These are phyloP conservation scores for Rhingia rostrata DNA, from an alignment of 2,888 invertebrate genomes.

Conservation along the genomic window DNA sequence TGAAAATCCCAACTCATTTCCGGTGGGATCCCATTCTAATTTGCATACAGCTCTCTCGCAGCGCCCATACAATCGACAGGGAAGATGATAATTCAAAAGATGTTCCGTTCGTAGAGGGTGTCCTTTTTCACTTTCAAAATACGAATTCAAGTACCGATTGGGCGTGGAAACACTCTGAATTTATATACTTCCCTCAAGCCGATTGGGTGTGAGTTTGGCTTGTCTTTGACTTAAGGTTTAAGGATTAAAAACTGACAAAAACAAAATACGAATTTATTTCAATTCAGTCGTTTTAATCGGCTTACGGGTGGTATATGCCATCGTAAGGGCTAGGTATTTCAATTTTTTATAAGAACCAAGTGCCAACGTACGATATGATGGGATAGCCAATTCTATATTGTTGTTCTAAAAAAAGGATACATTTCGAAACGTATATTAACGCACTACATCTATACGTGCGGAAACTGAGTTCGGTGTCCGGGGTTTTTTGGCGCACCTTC, in stretches of 20 bases:
- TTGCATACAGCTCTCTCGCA: constrained; percentile 41
- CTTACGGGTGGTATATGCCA: constrained; percentile 40
- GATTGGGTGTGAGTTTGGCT: constrained; percentile 27
- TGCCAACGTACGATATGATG: constrained; percentile 60
- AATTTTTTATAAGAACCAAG: constrained; percentile 51
- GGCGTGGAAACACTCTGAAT: constrained; percentile 20
- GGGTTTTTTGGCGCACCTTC: constrained; percentile 43
- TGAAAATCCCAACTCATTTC: constrained; percentile 64
- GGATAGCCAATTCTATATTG: constrained; percentile 26
- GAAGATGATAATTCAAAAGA: constrained; percentile 51
- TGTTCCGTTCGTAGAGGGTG: constrained; percentile 17
- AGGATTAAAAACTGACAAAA: constrained; percentile 70
- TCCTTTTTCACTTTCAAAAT: constrained; percentile 31
- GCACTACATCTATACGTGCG: constrained; percentile 13
- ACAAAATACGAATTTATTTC: constrained; percentile 74
- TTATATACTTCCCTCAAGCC: constrained; percentile 12
- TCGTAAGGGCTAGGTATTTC: constrained; percentile 31
- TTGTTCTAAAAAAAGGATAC: constrained; percentile 3
- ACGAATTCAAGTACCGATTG: constrained; percentile 37
- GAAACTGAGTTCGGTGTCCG: constrained; percentile 11
- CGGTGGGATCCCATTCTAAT: constrained; percentile 54
- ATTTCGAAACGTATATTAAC: not conserved
- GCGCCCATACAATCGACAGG: constrained; percentile 16
- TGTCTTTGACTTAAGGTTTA: constrained; percentile 72
- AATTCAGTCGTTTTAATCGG: constrained; percentile 72